A percentile compares a stretch with the other conserved stretches of the same genome.
Conservation (phyloP, 2,113 vertebrate genomes). For the Callopanchax toddi region DNA sequence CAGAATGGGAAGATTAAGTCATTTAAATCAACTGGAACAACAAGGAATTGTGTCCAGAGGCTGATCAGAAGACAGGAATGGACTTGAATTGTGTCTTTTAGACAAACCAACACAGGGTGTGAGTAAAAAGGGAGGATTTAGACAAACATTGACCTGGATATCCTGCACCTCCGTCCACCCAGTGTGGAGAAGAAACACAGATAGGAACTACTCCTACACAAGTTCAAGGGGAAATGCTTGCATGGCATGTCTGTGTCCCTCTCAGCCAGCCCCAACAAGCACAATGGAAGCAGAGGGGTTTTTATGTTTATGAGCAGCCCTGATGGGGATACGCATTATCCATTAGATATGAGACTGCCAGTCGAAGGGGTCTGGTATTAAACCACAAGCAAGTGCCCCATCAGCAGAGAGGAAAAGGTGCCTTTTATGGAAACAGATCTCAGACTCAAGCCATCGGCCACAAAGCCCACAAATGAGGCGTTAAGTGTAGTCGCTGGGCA, state of each 20-base stretch:
- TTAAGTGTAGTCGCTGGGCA: conserved; percentile 69
- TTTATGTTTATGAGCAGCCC: conserved; percentile 65
- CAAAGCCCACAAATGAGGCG: conserved; percentile 77
- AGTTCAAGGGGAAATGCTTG: conserved; percentile 63
- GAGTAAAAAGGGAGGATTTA: conserved; percentile 48
- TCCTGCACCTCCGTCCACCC: conserved; percentile 67
- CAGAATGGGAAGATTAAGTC: conserved; percentile 15
- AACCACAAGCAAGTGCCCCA: conserved; percentile 70
- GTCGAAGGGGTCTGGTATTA: conserved; percentile 58
- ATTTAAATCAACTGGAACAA: conserved; percentile 25
- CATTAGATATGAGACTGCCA: conserved; percentile 62
- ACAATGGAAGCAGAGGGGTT: conserved; percentile 47
- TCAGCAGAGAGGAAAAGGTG: conserved; percentile 66
- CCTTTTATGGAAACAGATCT: conserved; percentile 73
- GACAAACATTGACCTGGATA: conserved; percentile 70
- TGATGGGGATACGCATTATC: conserved; percentile 63
- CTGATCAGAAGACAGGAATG: conserved; percentile 2
- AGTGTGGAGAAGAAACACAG: conserved; percentile 44
- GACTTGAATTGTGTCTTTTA: conserved; percentile 9
- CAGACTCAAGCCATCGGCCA: conserved; percentile 72
- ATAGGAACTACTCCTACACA: conserved; percentile 49
- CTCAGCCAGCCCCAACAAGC: conserved; percentile 32
- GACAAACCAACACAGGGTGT: conserved; percentile 39
- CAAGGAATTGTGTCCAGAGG: conserved; percentile 25
- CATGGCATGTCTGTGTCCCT: conserved; percentile 45